Percentiles rank a stretch among this genome's conserved stretches.
These are phyloP conservation scores for Archips crataeganus DNA, from an alignment of 2,888 invertebrate species.

Conservation along the genomic window DNA sequence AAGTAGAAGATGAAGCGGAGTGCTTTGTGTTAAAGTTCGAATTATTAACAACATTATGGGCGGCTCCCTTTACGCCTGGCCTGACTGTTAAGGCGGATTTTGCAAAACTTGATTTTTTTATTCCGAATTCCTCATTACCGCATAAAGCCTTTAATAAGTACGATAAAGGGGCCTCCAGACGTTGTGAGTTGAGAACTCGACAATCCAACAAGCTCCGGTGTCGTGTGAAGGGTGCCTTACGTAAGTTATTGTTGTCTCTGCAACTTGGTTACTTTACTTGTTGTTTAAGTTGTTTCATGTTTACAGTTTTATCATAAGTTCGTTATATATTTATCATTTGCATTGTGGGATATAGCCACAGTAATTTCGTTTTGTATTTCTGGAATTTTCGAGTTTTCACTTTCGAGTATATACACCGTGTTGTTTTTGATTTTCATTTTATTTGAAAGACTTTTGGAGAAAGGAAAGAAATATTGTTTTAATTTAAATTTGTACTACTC, in stretches of 20 bases:
- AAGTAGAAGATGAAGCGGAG: no score
- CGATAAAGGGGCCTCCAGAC: constrained; percentile 45
- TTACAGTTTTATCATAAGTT: constrained; percentile 1
- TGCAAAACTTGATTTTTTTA: background rate
- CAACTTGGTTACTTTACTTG: constrained; percentile 23
- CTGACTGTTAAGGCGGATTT: no score
- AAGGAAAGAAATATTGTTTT: no score
- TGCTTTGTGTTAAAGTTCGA: no score
- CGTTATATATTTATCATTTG: background rate
- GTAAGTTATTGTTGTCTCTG: constrained; percentile 32
- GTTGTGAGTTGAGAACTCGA: constrained; percentile 35
- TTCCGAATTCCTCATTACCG: constrained; percentile 30
- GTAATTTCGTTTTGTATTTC: no score
- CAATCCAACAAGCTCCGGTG: constrained; percentile 30
- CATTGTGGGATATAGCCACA: background rate
- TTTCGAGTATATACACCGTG: no score
- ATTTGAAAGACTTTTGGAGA: no score
- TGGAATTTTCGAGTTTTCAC: background rate
- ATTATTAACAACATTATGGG: no score
- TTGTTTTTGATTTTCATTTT: no score
- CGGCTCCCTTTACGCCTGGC: no score
- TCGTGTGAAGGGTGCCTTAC: constrained; percentile 32
- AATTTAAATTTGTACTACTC: no score
- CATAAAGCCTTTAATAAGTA: constrained; percentile 46
- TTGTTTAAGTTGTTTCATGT: constrained; percentile 20